phyloP scores from a whole-genome alignment of 2,113 vertebrate genomes.

The Toxotes chatareus region DNA sequence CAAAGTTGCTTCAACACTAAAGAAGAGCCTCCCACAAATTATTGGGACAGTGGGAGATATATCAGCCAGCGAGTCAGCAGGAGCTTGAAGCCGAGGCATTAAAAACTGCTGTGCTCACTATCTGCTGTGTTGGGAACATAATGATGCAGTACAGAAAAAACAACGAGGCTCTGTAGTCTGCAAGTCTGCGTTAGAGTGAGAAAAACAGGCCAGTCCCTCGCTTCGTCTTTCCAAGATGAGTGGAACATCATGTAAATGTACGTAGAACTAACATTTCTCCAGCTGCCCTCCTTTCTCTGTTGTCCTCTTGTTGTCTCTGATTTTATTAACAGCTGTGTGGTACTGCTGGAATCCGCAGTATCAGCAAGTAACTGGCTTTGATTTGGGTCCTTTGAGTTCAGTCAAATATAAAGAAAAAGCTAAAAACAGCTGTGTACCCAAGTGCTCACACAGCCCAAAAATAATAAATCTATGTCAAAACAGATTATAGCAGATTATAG shows the following conservation, averaged over 20 bases:
- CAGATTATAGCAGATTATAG: conserved; percentile 61
- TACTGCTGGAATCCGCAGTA: not conserved
- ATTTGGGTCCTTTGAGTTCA: not conserved
- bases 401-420: not conserved
- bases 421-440: not conserved
- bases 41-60: conserved; percentile 10
- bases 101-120: conserved; percentile 64
- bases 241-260: conserved; percentile 49
- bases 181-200: conserved; percentile 37
- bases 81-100: conserved; percentile 52
- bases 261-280: not conserved
- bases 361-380: not conserved
- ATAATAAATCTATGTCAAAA: conserved; percentile 4
- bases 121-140: conserved; percentile 54
- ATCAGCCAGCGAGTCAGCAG: conserved; percentile 62
- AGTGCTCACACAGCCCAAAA: not conserved
- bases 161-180: conserved; percentile 43
- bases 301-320: not conserved
- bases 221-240: conserved; percentile 9
- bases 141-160: conserved; percentile 56
- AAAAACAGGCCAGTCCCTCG: conserved; percentile 43
- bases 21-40: conserved; percentile 42
- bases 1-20: conserved; percentile 24
- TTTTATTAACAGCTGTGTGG: not conserved
- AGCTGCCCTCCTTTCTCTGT: not conserved